Evolutionary conservation across 2,113 vertebrate genomes (phyloP), one percentile per base, ranked within the genome.

Genomic region (Stegastes partitus): DNA sequence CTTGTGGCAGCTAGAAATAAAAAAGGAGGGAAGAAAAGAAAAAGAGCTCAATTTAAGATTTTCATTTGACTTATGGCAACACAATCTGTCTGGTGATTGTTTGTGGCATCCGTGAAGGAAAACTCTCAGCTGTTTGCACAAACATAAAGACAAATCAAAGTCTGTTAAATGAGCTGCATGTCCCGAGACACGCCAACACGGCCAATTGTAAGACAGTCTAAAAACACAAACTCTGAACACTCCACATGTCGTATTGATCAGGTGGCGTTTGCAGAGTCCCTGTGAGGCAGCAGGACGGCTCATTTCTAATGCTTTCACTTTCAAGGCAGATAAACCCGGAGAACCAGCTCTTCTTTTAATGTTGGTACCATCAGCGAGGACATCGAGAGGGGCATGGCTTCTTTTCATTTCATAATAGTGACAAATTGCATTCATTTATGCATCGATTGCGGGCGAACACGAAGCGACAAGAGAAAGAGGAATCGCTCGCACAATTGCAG

Each of bases 221-320:
- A 65, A 69, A 49, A 79, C 23, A 56, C 62, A 61, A 68, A 1
- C 14, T 75, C 57, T 53, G 64, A 31, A 47, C 71, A 59, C 50
- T 15, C 23, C 34, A 18, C 57, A 42, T 68, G 68, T 75, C 67
- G 83, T 0, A 34, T 64, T 73, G 74, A 85, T 83, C 63, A 61
- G 21, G 22, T 58, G 21, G 62, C 57, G 66, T 81, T 78, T 57
- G 28, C 19, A 58, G 39, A 55, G 3, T 45, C 21, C 8, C 6
- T 58, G 53, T 25, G 22, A 34, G 16, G 53, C 28, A 47, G 37
- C 49, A 18, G 28, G 47, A 26, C 39, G 49, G 34, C 31, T 21
- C n/a, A 54, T 44, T 7, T 15, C 21, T 49, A 45, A 21, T 55
- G 63, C n/a, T 47, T 66, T 23, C 16, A 57, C 53, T 11, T 18